phyloP scores from a whole-genome alignment of 2,797 vertebrate genomes.

The Gambusia yucatana region DNA sequence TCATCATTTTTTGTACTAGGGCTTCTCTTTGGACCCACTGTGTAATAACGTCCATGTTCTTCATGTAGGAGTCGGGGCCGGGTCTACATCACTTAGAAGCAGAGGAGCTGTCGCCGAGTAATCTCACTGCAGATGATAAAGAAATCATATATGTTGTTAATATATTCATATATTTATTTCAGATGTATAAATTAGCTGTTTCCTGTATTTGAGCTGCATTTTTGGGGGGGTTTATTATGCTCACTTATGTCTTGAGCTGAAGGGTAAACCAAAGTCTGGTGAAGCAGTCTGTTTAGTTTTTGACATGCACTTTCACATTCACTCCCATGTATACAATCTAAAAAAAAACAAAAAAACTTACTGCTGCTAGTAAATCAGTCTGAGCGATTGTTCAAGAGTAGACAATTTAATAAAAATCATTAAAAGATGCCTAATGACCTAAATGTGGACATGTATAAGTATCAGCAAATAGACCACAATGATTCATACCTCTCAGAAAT shows the following conservation, averaged over 20 bases:
- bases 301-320: conserved; percentile 60
- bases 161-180: conserved; percentile 67
- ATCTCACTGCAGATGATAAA: conserved; percentile 55
- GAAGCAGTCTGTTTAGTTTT: conserved; percentile 38
- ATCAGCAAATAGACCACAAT: neutral
- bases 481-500: neutral
- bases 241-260: conserved; percentile 35
- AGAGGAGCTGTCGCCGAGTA: conserved; percentile 39
- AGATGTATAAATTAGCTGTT: conserved; percentile 30
- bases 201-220: conserved; percentile 48
- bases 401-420: neutral
- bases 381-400: neutral
- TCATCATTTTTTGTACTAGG: conserved; percentile 20
- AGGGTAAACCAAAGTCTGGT: conserved; percentile 65
- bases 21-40: conserved; percentile 25
- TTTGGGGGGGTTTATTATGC: conserved; percentile 31
- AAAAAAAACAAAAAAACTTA: neutral
- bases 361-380: conserved; percentile 3
- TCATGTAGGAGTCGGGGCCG: conserved; percentile 39
- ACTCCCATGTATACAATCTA: conserved; percentile 15
- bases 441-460: neutral
- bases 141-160: conserved; percentile 59
- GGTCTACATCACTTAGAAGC: conserved; percentile 40
- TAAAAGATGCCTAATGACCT: neutral
- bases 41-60: conserved; percentile 32